Base-by-base conservation (phyloP, 2,888 invertebrate species). In the Erpobdella octoculata region DNA sequence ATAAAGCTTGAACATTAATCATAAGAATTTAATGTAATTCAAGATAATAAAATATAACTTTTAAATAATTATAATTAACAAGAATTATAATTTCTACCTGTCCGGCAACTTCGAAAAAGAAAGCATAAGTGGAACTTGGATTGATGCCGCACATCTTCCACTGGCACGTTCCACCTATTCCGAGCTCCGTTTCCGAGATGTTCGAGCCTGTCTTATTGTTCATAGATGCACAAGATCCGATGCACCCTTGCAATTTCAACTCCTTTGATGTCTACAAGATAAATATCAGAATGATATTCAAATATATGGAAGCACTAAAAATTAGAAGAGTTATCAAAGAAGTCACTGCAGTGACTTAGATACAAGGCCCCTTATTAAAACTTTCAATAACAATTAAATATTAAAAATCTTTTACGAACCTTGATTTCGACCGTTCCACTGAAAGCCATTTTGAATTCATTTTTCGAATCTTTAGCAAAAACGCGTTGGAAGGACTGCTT, bases 401-500 rank as follows among this genome's bases (percentile, higher is more conserved):
- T n/a, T n/a, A n/a, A n/a, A n/a, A n/a, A n/a, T n/a, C n/a, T n/a
- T 66, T 9, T 9, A 15, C 31, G n/a, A 76, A 84, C 84, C 80
- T 98, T 98, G 25, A 97, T 90, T 86, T 99, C 98, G 75, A 98
- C 84, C 0, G 92, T 92, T 6, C 91, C 96, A 84, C 96, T 96
- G 83, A 99, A 98, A 3, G 92, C 96, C 98, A 99, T 98, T 85
- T 93, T 93, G 78, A 95, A 88, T 78, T 95, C 91, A 67, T 89
- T 89, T 77, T 91, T 91, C 71, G 88, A 87, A 83, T 98, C 94
- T 79, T 92, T 91, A 5, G 91, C 88, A 83, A 99, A 97, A 3
- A 98, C 94, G 77, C 96, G 88, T 84, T 96, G 96, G 88, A 96
- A 99, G 78, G 97, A 96, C 85, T 98, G 97, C 84, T 97, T 97